Evolutionary conservation across 92 coral and sea anemone genomes (phyloP).

Genomic region (Epizoanthus fatuus): DNA sequence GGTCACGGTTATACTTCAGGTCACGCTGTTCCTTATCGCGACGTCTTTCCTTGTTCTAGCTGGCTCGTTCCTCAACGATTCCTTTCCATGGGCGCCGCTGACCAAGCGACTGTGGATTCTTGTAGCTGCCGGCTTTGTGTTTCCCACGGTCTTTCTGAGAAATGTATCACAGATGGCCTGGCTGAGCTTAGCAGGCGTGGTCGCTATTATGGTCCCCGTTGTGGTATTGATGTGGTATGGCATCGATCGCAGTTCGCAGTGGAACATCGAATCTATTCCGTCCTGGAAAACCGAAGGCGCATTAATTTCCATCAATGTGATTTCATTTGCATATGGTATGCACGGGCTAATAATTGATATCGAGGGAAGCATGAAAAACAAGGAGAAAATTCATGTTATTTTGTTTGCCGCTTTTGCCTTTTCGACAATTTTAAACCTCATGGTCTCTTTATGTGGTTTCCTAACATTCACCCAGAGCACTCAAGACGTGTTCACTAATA

Average conservation of each 20-base stretch:
- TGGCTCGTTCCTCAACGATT: conserved; percentile 19
- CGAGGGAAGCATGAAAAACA: conserved; percentile 6
- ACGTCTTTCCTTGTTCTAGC: conserved; percentile 30
- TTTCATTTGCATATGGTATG: conserved; percentile 12
- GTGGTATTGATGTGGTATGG: conserved; percentile 20
- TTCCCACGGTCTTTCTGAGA: conserved; percentile 22
- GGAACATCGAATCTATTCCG: conserved; percentile 7
- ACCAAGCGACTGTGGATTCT: conserved; percentile 24
- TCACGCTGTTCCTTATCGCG: conserved; percentile 10
- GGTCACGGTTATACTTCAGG: neutral
- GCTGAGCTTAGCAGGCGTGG: conserved; percentile 12
- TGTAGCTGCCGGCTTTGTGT: conserved; percentile 22
- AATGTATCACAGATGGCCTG: conserved; percentile 32
- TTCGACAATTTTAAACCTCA: conserved; percentile 1
- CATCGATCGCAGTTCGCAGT: neutral
- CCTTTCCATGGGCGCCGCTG: conserved; percentile 14
- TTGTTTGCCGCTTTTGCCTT: neutral
- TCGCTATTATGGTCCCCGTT: conserved; percentile 11
- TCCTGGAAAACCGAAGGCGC: conserved; percentile 18
- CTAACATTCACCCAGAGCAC: neutral
- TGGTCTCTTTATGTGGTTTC: conserved; percentile 7
- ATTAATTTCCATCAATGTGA: conserved; percentile 21
- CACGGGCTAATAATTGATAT: conserved; percentile 1
- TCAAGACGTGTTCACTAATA: no score
- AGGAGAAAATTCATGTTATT: neutral